A percentile compares a stretch with the other conserved stretches of the same genome.
Conservation (phyloP, 2,888 invertebrate species). For the Trissolcus japonicus region DNA sequence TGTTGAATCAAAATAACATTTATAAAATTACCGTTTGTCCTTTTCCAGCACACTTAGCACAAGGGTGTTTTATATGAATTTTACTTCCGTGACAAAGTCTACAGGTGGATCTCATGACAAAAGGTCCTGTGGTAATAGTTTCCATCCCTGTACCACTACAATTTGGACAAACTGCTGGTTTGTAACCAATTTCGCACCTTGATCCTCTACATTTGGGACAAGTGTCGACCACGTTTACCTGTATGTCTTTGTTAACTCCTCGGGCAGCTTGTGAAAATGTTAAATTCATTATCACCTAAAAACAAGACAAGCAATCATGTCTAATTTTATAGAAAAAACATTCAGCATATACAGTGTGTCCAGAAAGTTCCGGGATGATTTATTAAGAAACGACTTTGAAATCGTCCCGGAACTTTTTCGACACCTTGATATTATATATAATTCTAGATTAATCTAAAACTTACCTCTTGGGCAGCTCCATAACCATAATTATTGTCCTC, state of each 20-base stretch:
- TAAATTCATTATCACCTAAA: conserved; percentile 89
- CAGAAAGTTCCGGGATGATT: too few species aligned
- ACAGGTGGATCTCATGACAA: conserved; percentile 97
- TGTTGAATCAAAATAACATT: background rate
- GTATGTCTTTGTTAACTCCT: conserved; percentile 95
- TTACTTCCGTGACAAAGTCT: conserved; percentile 92
- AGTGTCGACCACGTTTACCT: conserved; percentile 93
- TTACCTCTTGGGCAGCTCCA: conserved; percentile 94
- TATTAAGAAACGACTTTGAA: too few species aligned
- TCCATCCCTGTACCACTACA: conserved; percentile 99
- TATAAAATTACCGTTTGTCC: conserved; percentile 83
- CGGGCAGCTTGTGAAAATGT: conserved; percentile 96
- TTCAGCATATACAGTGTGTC: too few species aligned
- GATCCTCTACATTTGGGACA: conserved; percentile 93
- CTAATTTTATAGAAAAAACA: background rate
- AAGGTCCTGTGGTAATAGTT: conserved; percentile 92
- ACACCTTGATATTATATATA: too few species aligned
- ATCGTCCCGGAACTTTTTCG: too few species aligned
- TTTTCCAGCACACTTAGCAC: conserved; percentile 94
- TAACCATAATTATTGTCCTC: conserved; percentile 93
- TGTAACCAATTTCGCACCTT: conserved; percentile 93
- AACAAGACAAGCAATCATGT: conserved; percentile 5
- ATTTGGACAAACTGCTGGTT: conserved; percentile 90
- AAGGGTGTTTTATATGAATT: conserved; percentile 92
- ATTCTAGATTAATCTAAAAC: too few species aligned